Conservation (phyloP, 2,113 vertebrate species). For the Melanostigma gelatinosum region DNA sequence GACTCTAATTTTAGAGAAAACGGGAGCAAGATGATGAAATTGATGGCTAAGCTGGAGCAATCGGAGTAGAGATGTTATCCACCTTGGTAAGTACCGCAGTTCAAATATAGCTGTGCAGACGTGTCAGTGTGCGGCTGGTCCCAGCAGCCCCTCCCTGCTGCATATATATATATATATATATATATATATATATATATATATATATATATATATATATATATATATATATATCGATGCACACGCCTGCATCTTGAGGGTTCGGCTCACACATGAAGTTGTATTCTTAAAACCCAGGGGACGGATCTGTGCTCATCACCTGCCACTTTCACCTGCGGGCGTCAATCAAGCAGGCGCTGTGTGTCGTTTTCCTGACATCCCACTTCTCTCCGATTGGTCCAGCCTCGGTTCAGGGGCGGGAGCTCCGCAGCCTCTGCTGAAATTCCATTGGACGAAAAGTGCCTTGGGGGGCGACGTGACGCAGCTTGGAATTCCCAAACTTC, state of each 20-base stretch:
- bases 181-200: too few species aligned
- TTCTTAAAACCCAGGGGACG: conserved; percentile 44
- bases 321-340: conserved; percentile 79
- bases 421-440: conserved; percentile 15
- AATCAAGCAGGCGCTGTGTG: conserved; percentile 60
- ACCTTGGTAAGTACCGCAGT: conserved; percentile 74
- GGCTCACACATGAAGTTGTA: conserved; percentile 60
- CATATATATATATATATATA: conserved; percentile 44
- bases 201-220: too few species aligned
- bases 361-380: conserved; percentile 61
- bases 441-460: conserved; percentile 68
- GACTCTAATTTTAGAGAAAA: conserved; percentile 46
- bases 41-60: conserved; percentile 52
- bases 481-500: conserved; percentile 82
- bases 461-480: conserved; percentile 70
- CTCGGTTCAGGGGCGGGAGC: conserved; percentile 49
- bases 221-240: conserved; percentile 13
- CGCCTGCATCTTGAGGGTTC: conserved; percentile 41
- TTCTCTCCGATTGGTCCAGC: conserved; percentile 69
- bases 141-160: conserved; percentile 23
- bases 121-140: conserved; percentile 80
- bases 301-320: conserved; percentile 56
- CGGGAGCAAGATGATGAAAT: conserved; percentile 67
- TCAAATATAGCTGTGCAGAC: conserved; percentile 81
- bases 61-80: conserved; percentile 57